Evolutionary conservation across 2,797 vertebrate genomes (phyloP).

Genomic region (Borostomias antarcticus): DNA sequence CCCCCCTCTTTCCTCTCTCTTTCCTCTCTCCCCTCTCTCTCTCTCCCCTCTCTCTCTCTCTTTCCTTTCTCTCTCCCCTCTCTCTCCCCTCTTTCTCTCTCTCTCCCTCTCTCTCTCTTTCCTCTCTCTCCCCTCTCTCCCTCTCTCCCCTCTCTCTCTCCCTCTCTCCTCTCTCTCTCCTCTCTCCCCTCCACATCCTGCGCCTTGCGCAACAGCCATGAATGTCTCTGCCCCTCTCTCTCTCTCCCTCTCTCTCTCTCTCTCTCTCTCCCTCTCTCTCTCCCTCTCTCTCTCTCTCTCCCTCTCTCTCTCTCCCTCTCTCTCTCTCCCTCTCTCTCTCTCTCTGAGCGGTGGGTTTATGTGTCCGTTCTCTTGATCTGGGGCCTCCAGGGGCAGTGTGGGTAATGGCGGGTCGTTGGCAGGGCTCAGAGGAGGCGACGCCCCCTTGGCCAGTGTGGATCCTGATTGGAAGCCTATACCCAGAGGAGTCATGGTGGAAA

Average conservation of each 20-base stretch:
- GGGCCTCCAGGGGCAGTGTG: conserved; percentile 5
- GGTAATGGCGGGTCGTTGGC: conserved; percentile 46
- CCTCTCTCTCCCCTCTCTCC: no score
- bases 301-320: neutral
- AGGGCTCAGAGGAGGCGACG: conserved; percentile 52
- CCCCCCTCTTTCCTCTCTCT: no score
- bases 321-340: neutral
- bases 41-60: no score
- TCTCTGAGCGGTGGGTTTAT: neutral
- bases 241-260: neutral
- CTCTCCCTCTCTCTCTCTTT: neutral
- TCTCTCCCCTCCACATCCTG: no score
- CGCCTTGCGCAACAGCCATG: no score
- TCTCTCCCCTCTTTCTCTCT: neutral
- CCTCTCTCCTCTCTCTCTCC: neutral
- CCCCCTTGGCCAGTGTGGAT: conserved; percentile 60
- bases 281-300: no score
- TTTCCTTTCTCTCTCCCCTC: no score
- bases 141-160: no score
- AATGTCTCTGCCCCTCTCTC: neutral
- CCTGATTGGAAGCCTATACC: conserved; percentile 52
- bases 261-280: no score
- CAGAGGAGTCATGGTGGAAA: conserved; percentile 24
- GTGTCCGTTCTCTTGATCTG: conserved; percentile 23
- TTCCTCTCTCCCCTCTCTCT: no score